These are phyloP conservation scores for Unio delphinus DNA, from an alignment of 2,888 invertebrate species.

Conservation along the genomic window DNA sequence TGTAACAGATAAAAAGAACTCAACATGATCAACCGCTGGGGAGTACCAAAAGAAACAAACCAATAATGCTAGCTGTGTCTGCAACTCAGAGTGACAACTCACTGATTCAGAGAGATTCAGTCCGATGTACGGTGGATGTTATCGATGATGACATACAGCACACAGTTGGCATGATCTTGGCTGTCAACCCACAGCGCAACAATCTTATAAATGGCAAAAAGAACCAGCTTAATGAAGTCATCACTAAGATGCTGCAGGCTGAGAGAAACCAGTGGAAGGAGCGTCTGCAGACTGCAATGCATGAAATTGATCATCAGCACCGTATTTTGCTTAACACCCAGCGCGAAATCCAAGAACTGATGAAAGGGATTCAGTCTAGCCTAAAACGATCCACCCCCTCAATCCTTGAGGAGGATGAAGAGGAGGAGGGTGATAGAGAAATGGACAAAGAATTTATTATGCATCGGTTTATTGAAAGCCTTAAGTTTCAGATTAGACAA, in stretches of 20 bases:
- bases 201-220: slow-evolving; percentile 17
- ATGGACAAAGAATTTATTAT: slow-evolving; percentile 23
- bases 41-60: too few relatives aligned
- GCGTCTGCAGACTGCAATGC: slow-evolving; percentile 44
- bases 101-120: too few relatives aligned
- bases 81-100: too few relatives aligned
- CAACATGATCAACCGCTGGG: too few relatives aligned
- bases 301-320: slow-evolving; percentile 55
- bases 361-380: slow-evolving; percentile 26
- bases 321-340: slow-evolving; percentile 39
- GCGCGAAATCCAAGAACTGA: slow-evolving; percentile 42
- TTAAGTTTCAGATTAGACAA: slow-evolving; percentile 41
- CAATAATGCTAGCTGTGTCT: too few relatives aligned
- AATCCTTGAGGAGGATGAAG: slow-evolving; percentile 25
- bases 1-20: too few relatives aligned
- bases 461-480: slow-evolving; percentile 29
- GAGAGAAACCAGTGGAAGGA: slow-evolving; percentile 60
- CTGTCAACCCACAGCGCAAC: slow-evolving; percentile 21
- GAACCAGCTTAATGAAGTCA: slow-evolving; percentile 19
- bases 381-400: slow-evolving; percentile 5
- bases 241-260: slow-evolving; percentile 43
- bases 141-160: slow-evolving; percentile 56
- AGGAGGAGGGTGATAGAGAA: slow-evolving; percentile 25
- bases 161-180: slow-evolving; percentile 37
- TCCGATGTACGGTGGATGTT: slow-evolving; percentile 1